Percentiles rank a stretch among this genome's conserved stretches.
These are phyloP conservation scores for Pomacea maculata DNA, from an alignment of 1,140 invertebrate genomes.

Conservation along the genomic window DNA sequence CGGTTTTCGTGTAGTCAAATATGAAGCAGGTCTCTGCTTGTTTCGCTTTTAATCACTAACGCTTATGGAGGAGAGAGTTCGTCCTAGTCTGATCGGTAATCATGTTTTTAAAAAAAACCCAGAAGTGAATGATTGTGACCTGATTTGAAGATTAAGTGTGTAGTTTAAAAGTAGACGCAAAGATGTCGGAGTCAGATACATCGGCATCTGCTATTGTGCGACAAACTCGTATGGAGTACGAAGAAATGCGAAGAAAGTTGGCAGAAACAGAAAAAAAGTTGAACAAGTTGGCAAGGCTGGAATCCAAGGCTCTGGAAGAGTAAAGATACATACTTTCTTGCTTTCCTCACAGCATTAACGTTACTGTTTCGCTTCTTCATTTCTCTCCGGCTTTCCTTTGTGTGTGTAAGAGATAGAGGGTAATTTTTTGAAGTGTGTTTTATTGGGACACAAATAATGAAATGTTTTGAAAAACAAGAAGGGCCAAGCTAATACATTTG, in stretches of 20 bases:
- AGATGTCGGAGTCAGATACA: slow-evolving; percentile 17
- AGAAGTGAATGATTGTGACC: not conserved
- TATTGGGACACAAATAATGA: no score
- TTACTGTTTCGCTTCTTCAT: no score
- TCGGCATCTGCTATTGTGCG: slow-evolving; percentile 15
- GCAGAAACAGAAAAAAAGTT: slow-evolving; percentile 51
- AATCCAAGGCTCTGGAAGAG: slow-evolving; percentile 24
- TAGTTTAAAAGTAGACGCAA: not conserved
- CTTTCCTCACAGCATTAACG: not conserved
- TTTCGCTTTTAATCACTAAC: slow-evolving; percentile 1
- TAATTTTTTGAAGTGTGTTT: no score
- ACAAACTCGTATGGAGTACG: slow-evolving; percentile 21
- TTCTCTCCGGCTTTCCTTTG: no score
- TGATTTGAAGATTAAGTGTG: not conserved
- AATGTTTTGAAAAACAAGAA: no score
- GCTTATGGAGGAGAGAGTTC: not conserved
- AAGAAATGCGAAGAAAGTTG: slow-evolving; percentile 49
- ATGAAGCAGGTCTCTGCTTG: slow-evolving; percentile 17
- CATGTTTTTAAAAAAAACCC: not conserved
- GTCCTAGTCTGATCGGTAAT: not conserved
- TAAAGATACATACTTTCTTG: not conserved
- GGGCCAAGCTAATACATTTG: no score
- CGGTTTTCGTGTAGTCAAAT: not conserved
- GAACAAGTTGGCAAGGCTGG: slow-evolving; percentile 48
- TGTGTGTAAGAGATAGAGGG: no score